Conservation (phyloP, 1,140 invertebrate genomes). For the Drosophila prosaltans region DNA sequence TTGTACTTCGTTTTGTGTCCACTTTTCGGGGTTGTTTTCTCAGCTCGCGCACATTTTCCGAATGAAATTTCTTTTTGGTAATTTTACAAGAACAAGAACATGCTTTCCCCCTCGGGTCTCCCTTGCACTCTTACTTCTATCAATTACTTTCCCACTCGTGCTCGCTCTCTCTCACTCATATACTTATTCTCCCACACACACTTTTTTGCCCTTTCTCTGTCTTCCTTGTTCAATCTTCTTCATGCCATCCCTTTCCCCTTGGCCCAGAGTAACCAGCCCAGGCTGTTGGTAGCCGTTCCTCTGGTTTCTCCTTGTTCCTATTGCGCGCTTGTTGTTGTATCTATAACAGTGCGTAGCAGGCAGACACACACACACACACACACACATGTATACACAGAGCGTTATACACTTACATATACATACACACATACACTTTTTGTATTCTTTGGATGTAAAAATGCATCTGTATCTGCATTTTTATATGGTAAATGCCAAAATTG, state of each 20-base stretch:
- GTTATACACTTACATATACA: conserved; percentile 45
- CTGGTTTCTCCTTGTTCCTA: conserved; percentile 38
- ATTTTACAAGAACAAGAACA: conserved; percentile 79
- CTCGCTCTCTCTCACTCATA: conserved; percentile 12
- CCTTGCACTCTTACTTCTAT: conserved; percentile 18
- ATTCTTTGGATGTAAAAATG: conserved; percentile 62
- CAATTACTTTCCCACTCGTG: conserved; percentile 21
- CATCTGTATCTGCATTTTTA: conserved; percentile 32
- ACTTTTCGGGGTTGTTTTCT: conserved; percentile 75
- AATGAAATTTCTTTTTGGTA: conserved; percentile 79
- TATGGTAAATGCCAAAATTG: background rate
- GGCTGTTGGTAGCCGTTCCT: conserved; percentile 36
- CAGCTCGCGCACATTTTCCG: conserved; percentile 73
- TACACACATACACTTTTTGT: conserved; percentile 41
- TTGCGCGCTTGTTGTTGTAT: conserved; percentile 73
- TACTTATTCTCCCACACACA: conserved; percentile 9
- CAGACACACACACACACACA: conserved; percentile 44
- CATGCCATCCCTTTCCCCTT: background rate
- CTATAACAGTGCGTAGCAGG: conserved; percentile 75
- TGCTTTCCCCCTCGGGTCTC: conserved; percentile 35
- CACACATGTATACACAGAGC: conserved; percentile 28
- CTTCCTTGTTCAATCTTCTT: conserved; percentile 7
- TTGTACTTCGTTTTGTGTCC: conserved; percentile 36
- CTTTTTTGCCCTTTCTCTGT: background rate
- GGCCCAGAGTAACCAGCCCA: background rate